Evolutionary conservation across 2,888 invertebrate species (phyloP), one percentile per base, ranked within the genome.

Genomic region (Cenopis cana): DNA sequence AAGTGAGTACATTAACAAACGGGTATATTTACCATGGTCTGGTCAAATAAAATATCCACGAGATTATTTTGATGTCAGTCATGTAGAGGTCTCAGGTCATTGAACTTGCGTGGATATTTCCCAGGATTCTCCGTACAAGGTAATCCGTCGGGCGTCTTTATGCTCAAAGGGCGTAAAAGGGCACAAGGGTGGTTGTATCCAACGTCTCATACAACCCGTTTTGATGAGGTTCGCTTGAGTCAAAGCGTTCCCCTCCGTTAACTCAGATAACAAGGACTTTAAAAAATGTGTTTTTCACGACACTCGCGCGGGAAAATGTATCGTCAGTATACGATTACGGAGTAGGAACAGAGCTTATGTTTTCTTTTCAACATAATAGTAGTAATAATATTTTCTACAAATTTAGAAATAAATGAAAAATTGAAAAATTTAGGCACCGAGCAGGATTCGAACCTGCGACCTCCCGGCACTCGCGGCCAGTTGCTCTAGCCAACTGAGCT

Each of bases 121-220:
- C 46, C 54, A 9, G 55, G 20, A 55, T 60, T 49, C 57, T 57
- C 41, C 18, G 38, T 33, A 68, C 54, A 41, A 68, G 68, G 60
- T 61, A 61, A 68, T 68, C 68, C 60, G 41, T 17, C 68, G 60
- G 68, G 60, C 68, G 33, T 20, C 36, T 38, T 24, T 41, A n/a
- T 36, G 11, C 55, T 29, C n/a, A 10, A n/a, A 8, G 46, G 24
- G 6, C 18, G 17, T 14, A 20, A 18, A 57, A 57, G 57, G 57
- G 38, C 11, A 18, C 36, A 38, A 18, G 11, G 1, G 18, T 6
- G 18, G 20, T 59, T 20, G 0, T 14, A 20, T 20, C 17, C 38
- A 59, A 20, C 20, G 8, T 24, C 20, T 12, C 20, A 59, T 59
- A 41, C 36, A 41, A 41, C 20, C 10, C 41, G 33, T 36, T 41